Conservation (phyloP, 2,113 vertebrate genomes). For the Pica pica region DNA sequence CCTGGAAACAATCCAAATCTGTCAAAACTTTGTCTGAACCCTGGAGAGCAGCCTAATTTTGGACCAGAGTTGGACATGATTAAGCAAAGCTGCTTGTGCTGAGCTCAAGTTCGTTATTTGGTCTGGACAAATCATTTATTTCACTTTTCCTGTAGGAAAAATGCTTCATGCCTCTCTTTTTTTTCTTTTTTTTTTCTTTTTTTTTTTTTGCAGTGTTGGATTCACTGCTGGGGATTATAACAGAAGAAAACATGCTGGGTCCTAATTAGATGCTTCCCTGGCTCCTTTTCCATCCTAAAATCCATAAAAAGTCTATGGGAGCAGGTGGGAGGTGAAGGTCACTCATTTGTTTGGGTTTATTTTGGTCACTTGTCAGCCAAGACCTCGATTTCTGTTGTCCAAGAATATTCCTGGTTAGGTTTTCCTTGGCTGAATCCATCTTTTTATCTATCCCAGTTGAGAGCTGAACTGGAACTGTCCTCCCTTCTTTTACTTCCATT, state of each 20-base stretch:
- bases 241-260: constrained; percentile 79
- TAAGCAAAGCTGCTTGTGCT: background rate
- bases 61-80: background rate
- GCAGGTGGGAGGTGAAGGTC: constrained; percentile 74
- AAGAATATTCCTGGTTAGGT: background rate
- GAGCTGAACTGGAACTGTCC: background rate
- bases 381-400: background rate
- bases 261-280: constrained; percentile 80
- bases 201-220: constrained; percentile 54
- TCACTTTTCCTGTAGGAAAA: background rate
- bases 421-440: background rate
- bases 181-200: constrained; percentile 32
- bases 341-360: background rate
- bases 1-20: constrained; percentile 6
- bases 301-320: constrained; percentile 83
- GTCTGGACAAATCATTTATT: background rate
- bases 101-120: background rate
- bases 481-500: background rate
- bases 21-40: background rate
- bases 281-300: constrained; percentile 80
- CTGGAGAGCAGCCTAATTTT: background rate
- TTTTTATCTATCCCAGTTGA: background rate
- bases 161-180: background rate
- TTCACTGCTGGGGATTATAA: constrained; percentile 74
- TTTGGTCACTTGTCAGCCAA: background rate